phyloP scores from a whole-genome alignment of 1,140 invertebrate species.

The Andricus grossulariae region DNA sequence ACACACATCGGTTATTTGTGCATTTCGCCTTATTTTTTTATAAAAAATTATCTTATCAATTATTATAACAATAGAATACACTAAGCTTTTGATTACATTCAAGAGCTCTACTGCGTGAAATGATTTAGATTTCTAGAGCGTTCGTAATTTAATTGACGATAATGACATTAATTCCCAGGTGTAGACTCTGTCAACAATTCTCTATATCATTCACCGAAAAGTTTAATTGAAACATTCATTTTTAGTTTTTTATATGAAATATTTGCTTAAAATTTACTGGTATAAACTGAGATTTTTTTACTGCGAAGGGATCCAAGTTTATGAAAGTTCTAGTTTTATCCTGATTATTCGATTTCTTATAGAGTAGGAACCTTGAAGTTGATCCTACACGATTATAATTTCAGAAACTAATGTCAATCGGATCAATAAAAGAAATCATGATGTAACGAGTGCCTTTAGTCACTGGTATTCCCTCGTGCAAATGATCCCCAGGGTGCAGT shows the following conservation, averaged over 20 bases:
- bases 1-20: not conserved
- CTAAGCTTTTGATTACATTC: too few species aligned
- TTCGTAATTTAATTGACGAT: too few species aligned
- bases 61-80: too few species aligned
- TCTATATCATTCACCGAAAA: not conserved
- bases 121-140: too few species aligned
- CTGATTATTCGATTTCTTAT: not conserved
- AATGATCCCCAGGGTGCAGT: conserved; percentile 98
- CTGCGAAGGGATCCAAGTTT: conserved; percentile 21
- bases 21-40: not conserved
- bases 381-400: too few species aligned
- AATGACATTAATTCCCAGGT: too few species aligned
- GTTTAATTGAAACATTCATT: not conserved
- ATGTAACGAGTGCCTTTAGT: conserved; percentile 97
- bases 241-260: not conserved
- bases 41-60: not conserved
- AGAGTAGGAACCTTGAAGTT: too few species aligned
- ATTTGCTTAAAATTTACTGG: not conserved
- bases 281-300: not conserved
- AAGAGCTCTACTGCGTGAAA: too few species aligned
- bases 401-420: too few species aligned
- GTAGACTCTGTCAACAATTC: not conserved
- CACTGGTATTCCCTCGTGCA: conserved; percentile 93
- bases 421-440: conserved; percentile 99
- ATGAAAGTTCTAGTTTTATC: conserved; percentile 17